Base-by-base conservation (phyloP, 2,113 vertebrate genomes). In the Cyanoliseus patagonus region DNA sequence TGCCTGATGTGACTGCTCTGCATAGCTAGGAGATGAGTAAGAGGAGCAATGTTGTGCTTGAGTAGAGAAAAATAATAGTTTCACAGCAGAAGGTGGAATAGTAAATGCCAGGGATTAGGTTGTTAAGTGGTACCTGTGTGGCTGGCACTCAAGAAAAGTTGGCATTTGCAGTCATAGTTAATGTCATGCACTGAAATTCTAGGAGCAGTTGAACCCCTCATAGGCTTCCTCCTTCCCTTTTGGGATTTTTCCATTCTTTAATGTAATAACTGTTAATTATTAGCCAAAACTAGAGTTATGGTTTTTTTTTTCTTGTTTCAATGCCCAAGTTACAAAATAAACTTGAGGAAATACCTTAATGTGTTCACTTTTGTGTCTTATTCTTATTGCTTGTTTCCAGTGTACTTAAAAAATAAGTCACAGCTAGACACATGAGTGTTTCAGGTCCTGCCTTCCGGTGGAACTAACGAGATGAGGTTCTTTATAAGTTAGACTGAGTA, bases 21-120 rank as follows among this genome's bases (percentile, higher is more conserved):
- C 10, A 6, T 59, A 70, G 94, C 80, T 68, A 64, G 67, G 59
- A 67, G 74, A 33, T 72, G 77, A 72, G 39, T 81, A 53, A 78
- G 33, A 74, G 63, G 73, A 84, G 67, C 69, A 63, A 51, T 92
- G 59, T 9, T 57, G 37, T 35, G 76, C 81, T 90, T 86, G 80
- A 95, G 67, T 91, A 83, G 91, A 73, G 35, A 81, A 41, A 20
- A 78, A 42, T 86, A 64, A 83, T 95, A 86, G 84, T 97, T 96
- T 97, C 95, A 62, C 95, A 95, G 91, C 88, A 70, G 92, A 96
- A 93, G 67, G 75, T 76, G 49, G 78, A 95, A 77, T 70, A 93
- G 86, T 94, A 95, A 93, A 88, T 83, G 86, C 47, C 68, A 78
- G 24, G 17, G 66, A 61, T 82, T 44, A 67, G 73, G 62, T 61